Evolutionary conservation across 1,140 invertebrate species (phyloP).

Genomic region (Drosophila neocordata): DNA sequence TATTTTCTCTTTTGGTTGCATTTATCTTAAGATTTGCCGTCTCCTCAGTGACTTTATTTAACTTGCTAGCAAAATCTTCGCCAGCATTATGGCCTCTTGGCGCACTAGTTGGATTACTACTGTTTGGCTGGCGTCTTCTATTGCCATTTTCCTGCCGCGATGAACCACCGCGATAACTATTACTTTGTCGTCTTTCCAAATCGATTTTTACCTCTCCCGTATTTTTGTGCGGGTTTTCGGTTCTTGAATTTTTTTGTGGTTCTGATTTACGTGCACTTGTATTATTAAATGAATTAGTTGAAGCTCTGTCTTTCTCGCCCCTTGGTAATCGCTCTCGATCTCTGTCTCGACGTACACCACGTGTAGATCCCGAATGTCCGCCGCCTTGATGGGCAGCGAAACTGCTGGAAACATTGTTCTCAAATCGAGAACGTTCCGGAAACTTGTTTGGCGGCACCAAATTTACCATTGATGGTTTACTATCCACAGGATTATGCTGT

Average conservation of each 20-base stretch:
- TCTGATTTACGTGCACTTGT: slow-evolving; percentile 19
- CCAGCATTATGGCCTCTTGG: slow-evolving; percentile 7
- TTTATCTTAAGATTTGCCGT: slow-evolving; percentile 58
- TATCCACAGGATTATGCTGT: slow-evolving; percentile 29
- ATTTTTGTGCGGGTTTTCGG: slow-evolving; percentile 35
- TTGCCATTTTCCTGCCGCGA: slow-evolving; percentile 53
- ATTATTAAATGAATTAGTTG: background rate
- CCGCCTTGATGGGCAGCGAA: slow-evolving; percentile 75
- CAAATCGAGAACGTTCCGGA: slow-evolving; percentile 62
- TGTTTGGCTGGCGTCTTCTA: slow-evolving; percentile 47
- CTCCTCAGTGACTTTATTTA: slow-evolving; percentile 66
- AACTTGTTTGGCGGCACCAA: slow-evolving; percentile 30
- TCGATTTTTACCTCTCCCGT: slow-evolving; percentile 35
- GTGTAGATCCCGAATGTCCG: slow-evolving; percentile 35
- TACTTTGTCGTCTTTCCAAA: slow-evolving; percentile 34
- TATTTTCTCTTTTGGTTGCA: slow-evolving; percentile 51
- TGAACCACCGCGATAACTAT: slow-evolving; percentile 40
- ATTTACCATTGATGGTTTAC: slow-evolving; percentile 7
- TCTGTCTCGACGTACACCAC: slow-evolving; percentile 41
- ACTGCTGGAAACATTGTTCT: slow-evolving; percentile 81
- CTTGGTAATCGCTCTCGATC: slow-evolving; percentile 46
- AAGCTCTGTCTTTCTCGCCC: slow-evolving; percentile 17
- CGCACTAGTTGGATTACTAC: slow-evolving; percentile 5
- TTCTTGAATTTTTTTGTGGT: slow-evolving; percentile 27
- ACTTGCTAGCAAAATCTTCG: slow-evolving; percentile 52